phyloP scores from a whole-genome alignment of 2,113 vertebrate species.

The Aix galericulata region DNA sequence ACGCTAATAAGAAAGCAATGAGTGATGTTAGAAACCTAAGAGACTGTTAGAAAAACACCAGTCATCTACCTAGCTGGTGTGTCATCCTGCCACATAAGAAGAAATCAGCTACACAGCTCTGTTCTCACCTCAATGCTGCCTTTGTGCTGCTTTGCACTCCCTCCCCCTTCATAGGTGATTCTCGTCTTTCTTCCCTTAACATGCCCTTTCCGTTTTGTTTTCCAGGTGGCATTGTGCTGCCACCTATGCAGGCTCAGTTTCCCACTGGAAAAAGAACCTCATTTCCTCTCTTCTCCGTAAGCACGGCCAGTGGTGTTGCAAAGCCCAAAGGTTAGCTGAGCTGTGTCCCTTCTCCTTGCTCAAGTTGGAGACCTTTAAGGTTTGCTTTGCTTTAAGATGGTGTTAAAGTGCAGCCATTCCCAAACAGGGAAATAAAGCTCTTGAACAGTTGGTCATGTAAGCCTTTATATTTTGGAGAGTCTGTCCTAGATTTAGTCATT shows the following conservation, averaged over 20 bases:
- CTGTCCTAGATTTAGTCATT: neutral
- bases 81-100: neutral
- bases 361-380: neutral
- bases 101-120: neutral
- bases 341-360: neutral
- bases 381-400: neutral
- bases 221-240: neutral
- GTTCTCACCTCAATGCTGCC: neutral
- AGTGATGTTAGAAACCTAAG: conserved; percentile 12
- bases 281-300: neutral
- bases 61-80: neutral
- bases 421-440: neutral
- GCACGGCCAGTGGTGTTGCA: neutral
- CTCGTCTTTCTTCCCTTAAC: conserved; percentile 20
- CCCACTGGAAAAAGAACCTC: neutral
- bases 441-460: neutral
- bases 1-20: neutral
- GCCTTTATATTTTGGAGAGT: neutral
- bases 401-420: neutral
- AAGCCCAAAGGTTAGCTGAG: neutral
- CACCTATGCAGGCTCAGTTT: neutral
- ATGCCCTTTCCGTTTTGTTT: neutral
- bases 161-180: neutral
- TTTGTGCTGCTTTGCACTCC: conserved; percentile 4
- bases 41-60: neutral